Base-by-base conservation (phyloP, 2,888 invertebrate genomes). In the Hedychridium roseum region DNA sequence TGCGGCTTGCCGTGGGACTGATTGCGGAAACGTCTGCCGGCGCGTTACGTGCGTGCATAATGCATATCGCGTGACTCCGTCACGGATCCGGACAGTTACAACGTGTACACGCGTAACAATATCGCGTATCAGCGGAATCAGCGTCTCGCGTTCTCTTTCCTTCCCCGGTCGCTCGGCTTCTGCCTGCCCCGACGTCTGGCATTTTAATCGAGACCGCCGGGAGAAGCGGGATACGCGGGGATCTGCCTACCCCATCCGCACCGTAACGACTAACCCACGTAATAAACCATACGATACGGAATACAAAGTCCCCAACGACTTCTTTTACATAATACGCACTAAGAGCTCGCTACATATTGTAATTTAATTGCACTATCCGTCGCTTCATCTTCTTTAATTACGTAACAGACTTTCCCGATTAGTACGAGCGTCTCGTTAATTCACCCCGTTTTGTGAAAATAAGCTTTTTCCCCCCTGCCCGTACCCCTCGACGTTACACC, bases 21-120 rank as follows among this genome's bases (percentile, higher is more conserved):
- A 58, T 60, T 50, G 58, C 63, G 63, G 64, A 64, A 64, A 64
- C 64, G 60, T 58, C 60, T 57, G 55, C 49, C 47, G 49, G 47
- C 40, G 54, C 53, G 54, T 61, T 64, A 61, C 64, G 57, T 57
- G 54, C 64, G 61, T 64, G 61, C 64, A 64, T 64, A 64, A 64
- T 64, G 64, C 64, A 64, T 61, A 64, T 64, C 64, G 64, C 64
- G 64, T 64, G 64, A 64, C 61, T 64, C 36, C 60, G 63, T 63
- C 63, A 63, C 60, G 63, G 63, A 63, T 60, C 63, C 60, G 63
- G 63, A 63, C 63, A 63, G 63, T 63, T 63, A 63, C 63, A 63
- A 60, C 60, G 51, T 63, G 63, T 63, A 63, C 63, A 63, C 63
- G 64, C 64, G 63, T 63, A 63, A 64, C 63, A 63, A 63, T 63